Conservation (phyloP, 2,113 vertebrate genomes). For the Protomyctophum bolini region DNA sequence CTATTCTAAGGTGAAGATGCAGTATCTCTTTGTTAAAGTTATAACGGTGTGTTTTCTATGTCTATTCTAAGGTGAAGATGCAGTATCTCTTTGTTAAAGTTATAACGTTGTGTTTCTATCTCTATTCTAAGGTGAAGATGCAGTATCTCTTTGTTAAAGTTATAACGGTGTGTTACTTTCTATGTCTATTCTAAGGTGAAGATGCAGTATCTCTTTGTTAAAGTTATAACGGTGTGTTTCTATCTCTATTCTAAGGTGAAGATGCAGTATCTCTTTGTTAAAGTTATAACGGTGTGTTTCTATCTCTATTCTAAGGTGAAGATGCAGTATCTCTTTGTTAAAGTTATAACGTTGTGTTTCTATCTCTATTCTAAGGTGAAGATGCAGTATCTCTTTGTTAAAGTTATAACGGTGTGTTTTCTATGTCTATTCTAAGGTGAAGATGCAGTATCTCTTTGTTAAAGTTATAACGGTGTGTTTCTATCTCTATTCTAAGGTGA, state of each 20-base stretch:
- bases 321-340: constrained; percentile 73
- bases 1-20: constrained; percentile 53
- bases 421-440: constrained; percentile 24
- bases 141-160: constrained; percentile 71
- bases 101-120: constrained; percentile 15
- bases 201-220: constrained; percentile 73
- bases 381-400: constrained; percentile 73
- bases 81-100: constrained; percentile 71
- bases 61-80: constrained; percentile 53
- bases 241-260: constrained; percentile 28
- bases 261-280: constrained; percentile 73
- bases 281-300: constrained; percentile 24
- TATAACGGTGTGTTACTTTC: constrained; percentile 24
- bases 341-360: constrained; percentile 24
- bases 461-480: constrained; percentile 17
- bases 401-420: constrained; percentile 17
- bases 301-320: constrained; percentile 28
- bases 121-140: constrained; percentile 53
- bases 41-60: constrained; percentile 16
- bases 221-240: constrained; percentile 24
- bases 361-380: constrained; percentile 28
- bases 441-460: constrained; percentile 73
- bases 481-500: constrained; percentile 24
- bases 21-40: constrained; percentile 73
- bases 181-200: constrained; percentile 28